Base-by-base conservation (phyloP, 2,113 vertebrate species). In the Alaudala cheleensis region DNA sequence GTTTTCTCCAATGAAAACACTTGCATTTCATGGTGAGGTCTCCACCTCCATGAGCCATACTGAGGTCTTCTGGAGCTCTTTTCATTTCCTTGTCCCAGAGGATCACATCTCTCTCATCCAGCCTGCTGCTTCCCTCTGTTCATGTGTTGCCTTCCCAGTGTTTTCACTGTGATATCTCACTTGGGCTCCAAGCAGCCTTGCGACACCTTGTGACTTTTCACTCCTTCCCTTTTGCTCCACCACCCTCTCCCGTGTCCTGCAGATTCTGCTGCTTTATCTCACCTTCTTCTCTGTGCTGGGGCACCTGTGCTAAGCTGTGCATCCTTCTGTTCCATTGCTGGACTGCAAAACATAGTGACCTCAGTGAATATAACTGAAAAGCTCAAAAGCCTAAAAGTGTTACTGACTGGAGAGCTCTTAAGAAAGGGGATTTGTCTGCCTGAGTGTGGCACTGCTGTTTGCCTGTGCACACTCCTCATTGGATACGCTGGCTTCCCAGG, bases 351-450 rank as follows among this genome's bases (percentile, higher is more conserved):
- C 24, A 8, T 11, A 18, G 39, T 91, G 64, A 67, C 18, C 21
- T 82, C 81, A 56, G 40, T 31, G 49, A 88, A 82, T 50, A 11
- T 65, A 91, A 70, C 25, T 56, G 64, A 83, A 92, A 94, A 88
- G 45, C 73, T 85, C 73, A 72, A 82, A 93, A 73, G 40, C 34
- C 81, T 93, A 29, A 49, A 81, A 87, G 34, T 2, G 0, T 54
- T 78, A 65, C 67, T 80, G 33, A 37, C 66, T 89, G 66, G 37
- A 93, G 73, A 77, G 51, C 88, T 73, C 53, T 86, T 93, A 74
- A 69, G 85, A 64, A 90, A 74, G 14, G 42, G 34, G 31, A 81
- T 94, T 93, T 93, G 23, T 82, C 70, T 86, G 65, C 53, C 58
- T 89, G 81, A 88, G 69, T 34, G 23, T 58, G 33, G 69, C 86